A percentile compares a stretch with the other conserved stretches of the same genome.
Conservation (phyloP, 2,888 invertebrate species). For the Polyploca ridens region DNA sequence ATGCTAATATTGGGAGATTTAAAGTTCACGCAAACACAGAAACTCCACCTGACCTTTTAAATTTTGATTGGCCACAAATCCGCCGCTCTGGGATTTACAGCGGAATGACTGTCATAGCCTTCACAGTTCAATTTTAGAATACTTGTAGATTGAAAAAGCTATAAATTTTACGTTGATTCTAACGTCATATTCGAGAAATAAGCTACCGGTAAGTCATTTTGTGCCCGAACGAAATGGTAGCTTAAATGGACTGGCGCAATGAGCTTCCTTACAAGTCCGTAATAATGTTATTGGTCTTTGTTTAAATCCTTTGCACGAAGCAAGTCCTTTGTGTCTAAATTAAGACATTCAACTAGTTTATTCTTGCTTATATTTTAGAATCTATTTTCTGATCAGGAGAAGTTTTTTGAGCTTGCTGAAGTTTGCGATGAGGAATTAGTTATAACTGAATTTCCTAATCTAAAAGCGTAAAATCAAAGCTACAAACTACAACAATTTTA, state of each 20-base stretch:
- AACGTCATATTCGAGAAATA: background rate
- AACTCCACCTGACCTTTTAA: constrained; percentile 1
- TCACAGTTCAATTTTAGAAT: background rate
- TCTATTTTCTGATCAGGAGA: background rate
- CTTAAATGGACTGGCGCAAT: constrained; percentile 1
- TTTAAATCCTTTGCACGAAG: background rate
- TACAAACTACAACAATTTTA: background rate
- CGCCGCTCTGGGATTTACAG: background rate
- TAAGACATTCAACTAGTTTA: background rate
- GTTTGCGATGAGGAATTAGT: background rate
- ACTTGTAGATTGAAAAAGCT: background rate
- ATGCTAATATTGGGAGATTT: background rate
- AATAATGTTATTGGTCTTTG: constrained; percentile 3
- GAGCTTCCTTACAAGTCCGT: constrained; percentile 6
- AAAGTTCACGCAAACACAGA: background rate
- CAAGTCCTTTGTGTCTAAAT: background rate
- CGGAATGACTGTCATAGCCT: background rate
- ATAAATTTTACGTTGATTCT: constrained; percentile 2
- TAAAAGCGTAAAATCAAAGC: background rate
- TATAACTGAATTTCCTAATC: background rate
- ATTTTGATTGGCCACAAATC: background rate
- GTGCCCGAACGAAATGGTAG: background rate
- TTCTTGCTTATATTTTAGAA: background rate
- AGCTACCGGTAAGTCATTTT: constrained; percentile 1
- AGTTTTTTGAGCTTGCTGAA: background rate